Conservation (phyloP, 2,797 vertebrate genomes). For the Cuculus canorus region DNA sequence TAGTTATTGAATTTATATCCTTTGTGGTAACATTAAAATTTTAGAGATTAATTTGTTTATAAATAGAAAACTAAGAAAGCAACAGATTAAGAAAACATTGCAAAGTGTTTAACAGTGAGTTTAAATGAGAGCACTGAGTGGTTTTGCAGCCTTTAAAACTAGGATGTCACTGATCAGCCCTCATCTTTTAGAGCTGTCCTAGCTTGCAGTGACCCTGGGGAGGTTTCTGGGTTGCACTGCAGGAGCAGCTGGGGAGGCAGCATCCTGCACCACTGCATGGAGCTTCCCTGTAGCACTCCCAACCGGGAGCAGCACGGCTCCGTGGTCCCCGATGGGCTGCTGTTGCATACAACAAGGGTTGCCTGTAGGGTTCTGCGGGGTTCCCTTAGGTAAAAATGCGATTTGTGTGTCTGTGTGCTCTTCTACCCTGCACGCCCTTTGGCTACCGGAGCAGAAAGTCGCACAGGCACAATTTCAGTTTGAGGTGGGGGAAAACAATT, state of each 20-base stretch:
- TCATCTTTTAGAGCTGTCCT: accelerated
- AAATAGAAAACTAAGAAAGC: background rate
- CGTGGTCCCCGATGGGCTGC: accelerated
- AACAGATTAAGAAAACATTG: background rate
- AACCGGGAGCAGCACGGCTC: background rate
- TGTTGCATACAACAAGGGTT: accelerated
- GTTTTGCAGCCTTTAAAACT: too few relatives aligned
- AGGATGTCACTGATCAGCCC: background rate
- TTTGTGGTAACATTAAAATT: background rate
- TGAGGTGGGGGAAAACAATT: too few relatives aligned
- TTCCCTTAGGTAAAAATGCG: background rate
- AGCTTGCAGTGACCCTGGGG: accelerated
- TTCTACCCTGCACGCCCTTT: accelerated
- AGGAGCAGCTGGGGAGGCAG: background rate
- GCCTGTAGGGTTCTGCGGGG: accelerated
- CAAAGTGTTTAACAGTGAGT: background rate
- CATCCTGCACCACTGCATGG: accelerated
- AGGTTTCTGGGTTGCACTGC: background rate
- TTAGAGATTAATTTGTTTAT: background rate
- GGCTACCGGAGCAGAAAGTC: accelerated
- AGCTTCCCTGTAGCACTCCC: background rate
- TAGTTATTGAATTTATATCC: background rate
- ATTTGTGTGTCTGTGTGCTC: background rate
- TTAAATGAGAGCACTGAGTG: background rate
- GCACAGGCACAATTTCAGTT: background rate